Conservation (phyloP, 2,797 vertebrate species). For the Gallinago solitaria region DNA sequence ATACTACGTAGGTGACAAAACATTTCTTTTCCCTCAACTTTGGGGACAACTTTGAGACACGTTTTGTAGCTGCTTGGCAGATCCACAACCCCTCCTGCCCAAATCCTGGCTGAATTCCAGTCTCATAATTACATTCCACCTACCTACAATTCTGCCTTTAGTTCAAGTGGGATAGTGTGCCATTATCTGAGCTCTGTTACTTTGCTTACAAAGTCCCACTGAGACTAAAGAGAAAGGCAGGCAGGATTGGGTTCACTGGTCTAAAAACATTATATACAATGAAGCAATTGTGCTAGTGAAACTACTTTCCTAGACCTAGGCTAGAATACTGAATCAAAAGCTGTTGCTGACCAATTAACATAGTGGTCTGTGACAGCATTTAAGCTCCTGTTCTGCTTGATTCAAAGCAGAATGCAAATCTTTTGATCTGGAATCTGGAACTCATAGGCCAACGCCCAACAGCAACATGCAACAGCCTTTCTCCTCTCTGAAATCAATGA, state of each 20-base stretch:
- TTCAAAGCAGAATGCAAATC: neutral
- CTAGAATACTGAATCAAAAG: neutral
- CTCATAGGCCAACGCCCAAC: neutral
- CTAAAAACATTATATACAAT: neutral
- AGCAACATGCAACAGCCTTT: neutral
- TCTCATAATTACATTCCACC: neutral
- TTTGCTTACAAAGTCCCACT: neutral
- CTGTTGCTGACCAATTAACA: neutral
- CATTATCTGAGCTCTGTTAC: neutral
- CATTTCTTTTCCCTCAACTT: neutral
- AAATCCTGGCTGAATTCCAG: constrained; percentile 6
- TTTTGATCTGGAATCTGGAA: neutral
- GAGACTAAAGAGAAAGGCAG: neutral
- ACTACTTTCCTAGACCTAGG: neutral
- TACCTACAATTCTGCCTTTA: neutral
- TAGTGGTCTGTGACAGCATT: neutral
- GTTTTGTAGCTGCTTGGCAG: neutral
- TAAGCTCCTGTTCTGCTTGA: neutral
- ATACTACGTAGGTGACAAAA: neutral
- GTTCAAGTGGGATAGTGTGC: neutral
- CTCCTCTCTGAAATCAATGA: neutral
- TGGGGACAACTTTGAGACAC: neutral
- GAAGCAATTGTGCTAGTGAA: neutral
- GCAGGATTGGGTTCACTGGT: neutral
- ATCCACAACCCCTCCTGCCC: neutral